A percentile compares a stretch with the other conserved stretches of the same genome.
These are phyloP conservation scores for Cossypha dichroa DNA, from an alignment of 2,797 vertebrate species.

Conservation along the genomic window DNA sequence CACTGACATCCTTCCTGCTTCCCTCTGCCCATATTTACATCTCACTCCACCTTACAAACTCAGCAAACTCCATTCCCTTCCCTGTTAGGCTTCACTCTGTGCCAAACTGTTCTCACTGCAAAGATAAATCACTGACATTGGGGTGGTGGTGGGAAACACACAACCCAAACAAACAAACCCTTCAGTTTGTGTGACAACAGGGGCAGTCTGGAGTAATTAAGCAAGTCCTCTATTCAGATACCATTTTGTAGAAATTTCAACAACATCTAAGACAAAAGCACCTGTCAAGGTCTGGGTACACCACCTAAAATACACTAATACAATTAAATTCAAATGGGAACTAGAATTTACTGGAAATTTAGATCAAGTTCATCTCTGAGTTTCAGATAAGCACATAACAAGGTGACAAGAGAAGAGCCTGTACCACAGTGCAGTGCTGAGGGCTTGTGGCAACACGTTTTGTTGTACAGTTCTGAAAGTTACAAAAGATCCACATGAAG, in stretches of 20 bases:
- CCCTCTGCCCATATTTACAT: not conserved
- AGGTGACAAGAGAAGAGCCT: not conserved
- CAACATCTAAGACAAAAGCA: not conserved
- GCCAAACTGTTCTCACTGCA: not conserved
- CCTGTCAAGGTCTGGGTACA: not conserved
- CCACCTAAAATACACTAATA: not conserved
- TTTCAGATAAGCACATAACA: not conserved
- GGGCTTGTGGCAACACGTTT: fast-evolving
- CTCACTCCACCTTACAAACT: not conserved
- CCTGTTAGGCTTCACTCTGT: not conserved
- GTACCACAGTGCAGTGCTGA: fast-evolving
- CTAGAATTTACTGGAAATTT: not conserved
- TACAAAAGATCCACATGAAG: not conserved
- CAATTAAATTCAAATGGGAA: not conserved
- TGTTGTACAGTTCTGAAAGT: not conserved
- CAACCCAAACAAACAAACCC: not conserved
- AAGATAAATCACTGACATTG: not conserved
- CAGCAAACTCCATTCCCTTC: not conserved
- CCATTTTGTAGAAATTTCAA: not conserved
- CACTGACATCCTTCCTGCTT: not conserved
- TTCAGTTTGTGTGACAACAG: not conserved
- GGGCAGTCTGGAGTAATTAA: not conserved
- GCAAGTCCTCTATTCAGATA: not conserved
- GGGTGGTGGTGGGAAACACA: not conserved
- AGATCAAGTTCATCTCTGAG: not conserved